Percentiles rank a stretch among this genome's conserved stretches.
phyloP scores from a whole-genome alignment of 2,888 invertebrate species.

The Cataglyphis rosenhaueri region DNA sequence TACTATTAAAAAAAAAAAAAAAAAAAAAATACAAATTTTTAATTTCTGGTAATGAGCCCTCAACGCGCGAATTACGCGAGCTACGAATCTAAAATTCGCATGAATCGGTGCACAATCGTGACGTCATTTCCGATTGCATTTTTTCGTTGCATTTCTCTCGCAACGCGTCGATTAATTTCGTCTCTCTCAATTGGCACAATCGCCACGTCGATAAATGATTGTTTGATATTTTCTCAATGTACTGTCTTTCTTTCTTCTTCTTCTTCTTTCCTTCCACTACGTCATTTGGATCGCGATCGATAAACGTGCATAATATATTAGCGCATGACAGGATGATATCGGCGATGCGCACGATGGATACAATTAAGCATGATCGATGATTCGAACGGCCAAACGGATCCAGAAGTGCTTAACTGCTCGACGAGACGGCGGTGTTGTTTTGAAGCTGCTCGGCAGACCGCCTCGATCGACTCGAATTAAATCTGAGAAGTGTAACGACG shows the following conservation, averaged over 20 bases:
- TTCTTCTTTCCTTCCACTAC: not conserved
- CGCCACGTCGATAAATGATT: slow-evolving; percentile 13
- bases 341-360: slow-evolving; percentile 49
- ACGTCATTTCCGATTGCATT: slow-evolving; percentile 12
- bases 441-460: slow-evolving; percentile 53
- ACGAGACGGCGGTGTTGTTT: slow-evolving; percentile 62
- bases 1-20: not conserved
- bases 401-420: slow-evolving; percentile 64
- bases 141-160: slow-evolving; percentile 37
- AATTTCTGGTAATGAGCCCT: slow-evolving; percentile 9
- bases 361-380: slow-evolving; percentile 70
- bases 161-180: slow-evolving; percentile 42
- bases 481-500: slow-evolving; percentile 29
- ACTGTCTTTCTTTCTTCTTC: not conserved
- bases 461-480: slow-evolving; percentile 61
- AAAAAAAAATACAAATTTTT: not conserved
- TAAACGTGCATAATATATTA: slow-evolving; percentile 35
- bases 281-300: slow-evolving; percentile 30
- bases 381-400: slow-evolving; percentile 57
- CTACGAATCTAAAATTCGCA: slow-evolving; percentile 11
- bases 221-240: slow-evolving; percentile 27
- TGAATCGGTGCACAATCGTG: slow-evolving; percentile 18
- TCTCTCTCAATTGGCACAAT: slow-evolving; percentile 40
- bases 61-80: not conserved
- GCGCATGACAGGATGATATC: slow-evolving; percentile 54